Evolutionary conservation across 1,140 invertebrate genomes (phyloP), one percentile per base, ranked within the genome.

Genomic region (Lineus longissimus): DNA sequence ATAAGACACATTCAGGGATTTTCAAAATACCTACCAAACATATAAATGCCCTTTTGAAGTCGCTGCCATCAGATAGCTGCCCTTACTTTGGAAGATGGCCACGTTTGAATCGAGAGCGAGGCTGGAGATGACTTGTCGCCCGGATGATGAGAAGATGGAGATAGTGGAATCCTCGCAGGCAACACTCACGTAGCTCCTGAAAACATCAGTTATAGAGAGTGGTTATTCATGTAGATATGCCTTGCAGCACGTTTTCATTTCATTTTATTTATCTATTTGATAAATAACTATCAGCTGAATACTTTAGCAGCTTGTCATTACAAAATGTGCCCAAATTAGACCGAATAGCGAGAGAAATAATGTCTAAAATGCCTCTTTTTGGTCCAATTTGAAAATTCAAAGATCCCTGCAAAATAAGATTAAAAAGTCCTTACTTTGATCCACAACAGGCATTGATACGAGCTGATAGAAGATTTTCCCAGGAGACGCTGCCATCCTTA

Each of bases 151-250:
- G 65, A 90, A 85, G 15, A 87, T 83, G 74, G 88, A 87, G 62
- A 91, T 81, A 55, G 85, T 85, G 25, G 85, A 84, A 77, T 91
- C 89, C 57, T 86, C 86, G 73, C 89, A 87, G 31, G 85, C 83
- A 54, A 88, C 79, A 67, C 84, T 86, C 47, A 87, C 83, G 59
- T 87, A 83, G 22, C 84, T 77, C 27, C 77, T 76, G 67, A 41
- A 63, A 63, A 36, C 33, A 36, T 7, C 6, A 36, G n/a, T n/a
- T n/a, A n/a, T n/a, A n/a, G n/a, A n/a, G n/a, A n/a, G n/a, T n/a
- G n/a, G n/a, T n/a, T n/a, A n/a, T n/a, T n/a, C n/a, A n/a, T n/a
- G n/a, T n/a, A n/a, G n/a, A n/a, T n/a, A n/a, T n/a, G n/a, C n/a
- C n/a, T n/a, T n/a, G n/a, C n/a, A n/a, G n/a, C n/a, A n/a, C n/a